Base-by-base conservation (phyloP, 2,113 vertebrate species). In the Triplophysa siluroides region DNA sequence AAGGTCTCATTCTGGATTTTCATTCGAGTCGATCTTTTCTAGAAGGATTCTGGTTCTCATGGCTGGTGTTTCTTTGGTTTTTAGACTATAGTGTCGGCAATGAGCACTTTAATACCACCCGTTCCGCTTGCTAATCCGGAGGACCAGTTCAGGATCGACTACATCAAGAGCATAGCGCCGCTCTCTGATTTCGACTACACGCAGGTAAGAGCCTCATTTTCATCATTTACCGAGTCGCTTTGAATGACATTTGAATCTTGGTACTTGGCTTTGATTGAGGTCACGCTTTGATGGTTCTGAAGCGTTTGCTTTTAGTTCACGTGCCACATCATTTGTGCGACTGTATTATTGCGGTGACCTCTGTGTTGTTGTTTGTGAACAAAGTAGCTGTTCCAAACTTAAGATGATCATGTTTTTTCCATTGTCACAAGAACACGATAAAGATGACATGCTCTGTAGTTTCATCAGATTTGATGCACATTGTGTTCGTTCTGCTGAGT, bases 21-120 rank as follows among this genome's bases (percentile, higher is more conserved):
- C n/a, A 63, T 76, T 50, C 9, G 2, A 16, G 6, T 52, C 58
- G 4, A 23, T 29, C 14, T 38, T 5, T 69, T 16, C 8, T 60
- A n/a, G 10, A 12, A 54, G 86, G 26, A 83, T 86, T 83, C 87
- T 86, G 79, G 78, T 82, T 63, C 63, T 84, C 79, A 87, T 86
- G 80, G 78, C 41, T 61, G 80, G 8, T 86, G 63, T 86, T 65
- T 65, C 82, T 83, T 89, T 86, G 78, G 12, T 80, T 85, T 90
- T 45, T 83, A 99, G 97, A 98, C 97, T 65, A 99, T 99, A 91
- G 95, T 98, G 93, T 98, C 98, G 76, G 98, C 98, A 72, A 99
- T 99, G 98, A 96, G 96, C 93, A 99, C 97, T 91, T 96, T 99
- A 93, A 99, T 96, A 93, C 98, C 98, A 86, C 98, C 98, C 63